Evolutionary conservation across 2,888 invertebrate species (phyloP), one percentile per base, ranked within the genome.

Genomic region (Chaitophorus viminalis): DNA sequence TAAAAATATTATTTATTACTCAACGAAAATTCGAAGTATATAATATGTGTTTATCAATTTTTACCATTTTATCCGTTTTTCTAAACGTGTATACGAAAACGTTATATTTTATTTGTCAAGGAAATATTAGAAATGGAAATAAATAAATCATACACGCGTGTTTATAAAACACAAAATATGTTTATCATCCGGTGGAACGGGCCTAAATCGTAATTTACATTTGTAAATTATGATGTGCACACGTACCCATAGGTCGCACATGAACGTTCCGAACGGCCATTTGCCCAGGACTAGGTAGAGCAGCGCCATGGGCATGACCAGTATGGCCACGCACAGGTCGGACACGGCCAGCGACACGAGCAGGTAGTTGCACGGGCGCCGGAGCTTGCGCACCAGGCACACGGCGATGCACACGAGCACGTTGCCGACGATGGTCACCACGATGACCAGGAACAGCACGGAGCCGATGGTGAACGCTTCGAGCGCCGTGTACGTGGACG

Each of bases 271-370:
- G 91, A 99, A 98, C 90, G 95, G 95, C 99, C 99, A 99, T 90
- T 95, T 94, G 89, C 97, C 98, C 90, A 97, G 93, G 89, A 98
- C 94, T 92, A 99, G 98, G 92, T 98, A 97, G 65, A 97, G 94
- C 91, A 98, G 94, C 8, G 99, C 99, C 93, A 99, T 97, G 14
- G 98, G 98, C 99, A 99, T 99, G 89, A 99, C 98, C 90, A 99
- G 93, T 79, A 96, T 94, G 5, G 98, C 98, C 86, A 99, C 98
- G 91, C 98, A 97, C 90, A 99, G 94, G 92, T 99, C 99, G 90
- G 98, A 98, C 89, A 99, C 95, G 89, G 99, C 99, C 91, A 99
- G 93, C 76, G 98, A 98, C 77, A 99, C 98, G 87, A 99, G 94
- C 89, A 97, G 93, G 91, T 97, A 97, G 92, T 97, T 97, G 92